Evolutionary conservation across 2,888 invertebrate species (phyloP).

Genomic region (Sicus ferrugineus): DNA sequence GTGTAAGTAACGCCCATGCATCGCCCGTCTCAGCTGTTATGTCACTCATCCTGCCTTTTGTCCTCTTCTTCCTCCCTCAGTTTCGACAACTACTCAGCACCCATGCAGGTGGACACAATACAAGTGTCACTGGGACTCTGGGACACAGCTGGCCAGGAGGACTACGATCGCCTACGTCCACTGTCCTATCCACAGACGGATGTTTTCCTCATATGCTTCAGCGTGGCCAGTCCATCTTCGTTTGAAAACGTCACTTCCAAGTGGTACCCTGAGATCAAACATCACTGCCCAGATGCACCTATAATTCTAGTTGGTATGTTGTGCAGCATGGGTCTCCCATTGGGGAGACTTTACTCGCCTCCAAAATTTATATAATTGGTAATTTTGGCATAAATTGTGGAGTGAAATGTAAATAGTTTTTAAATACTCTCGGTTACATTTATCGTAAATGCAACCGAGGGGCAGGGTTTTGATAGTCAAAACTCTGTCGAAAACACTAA

Average conservation of each 20-base stretch:
- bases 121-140: conserved; percentile 95
- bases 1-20: conserved; percentile 74
- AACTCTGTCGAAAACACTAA: no score
- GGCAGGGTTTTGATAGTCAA: no score
- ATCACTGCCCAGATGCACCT: conserved; percentile 99
- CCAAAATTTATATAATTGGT: no score
- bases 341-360: no score
- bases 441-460: no score
- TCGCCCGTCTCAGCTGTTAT: not conserved
- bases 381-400: no score
- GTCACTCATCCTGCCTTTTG: conserved; percentile 29
- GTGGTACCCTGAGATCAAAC: conserved; percentile 99
- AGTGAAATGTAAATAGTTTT: no score
- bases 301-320: conserved; percentile 97
- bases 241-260: conserved; percentile 99
- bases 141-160: conserved; percentile 97
- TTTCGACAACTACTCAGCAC: conserved; percentile 98
- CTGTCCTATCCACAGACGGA: conserved; percentile 99
- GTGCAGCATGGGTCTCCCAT: no score
- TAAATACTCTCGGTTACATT: no score
- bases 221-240: conserved; percentile 98
- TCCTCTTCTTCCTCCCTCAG: conserved; percentile 58
- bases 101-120: conserved; percentile 98
- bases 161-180: conserved; percentile 94
- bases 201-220: conserved; percentile 99